phyloP scores from a whole-genome alignment of 2,888 invertebrate species.

The Platycheirus rosarum region DNA sequence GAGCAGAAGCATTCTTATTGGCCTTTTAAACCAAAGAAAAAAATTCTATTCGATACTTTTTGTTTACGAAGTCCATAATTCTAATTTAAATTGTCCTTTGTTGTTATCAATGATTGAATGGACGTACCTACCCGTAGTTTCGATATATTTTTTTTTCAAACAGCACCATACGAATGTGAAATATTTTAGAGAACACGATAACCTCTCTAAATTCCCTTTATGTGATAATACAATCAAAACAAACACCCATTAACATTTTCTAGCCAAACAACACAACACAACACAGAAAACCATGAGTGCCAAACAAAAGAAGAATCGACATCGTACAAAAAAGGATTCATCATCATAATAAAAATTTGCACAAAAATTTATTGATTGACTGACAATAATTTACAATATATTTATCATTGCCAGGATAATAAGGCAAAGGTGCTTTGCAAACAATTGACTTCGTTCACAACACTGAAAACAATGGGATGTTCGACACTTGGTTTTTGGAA shows the following conservation, averaged over 20 bases:
- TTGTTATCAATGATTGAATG: too few species aligned
- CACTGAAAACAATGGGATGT: conserved; percentile 43
- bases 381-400: conserved; percentile 61
- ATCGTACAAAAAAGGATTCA: conserved; percentile 59
- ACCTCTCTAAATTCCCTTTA: conserved; percentile 23
- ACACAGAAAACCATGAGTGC: conserved; percentile 8
- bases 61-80: too few species aligned
- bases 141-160: too few species aligned
- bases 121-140: too few species aligned
- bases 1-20: too few species aligned
- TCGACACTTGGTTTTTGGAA: conserved; percentile 30
- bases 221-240: conserved; percentile 70
- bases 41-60: too few species aligned
- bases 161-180: too few species aligned
- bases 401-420: conserved; percentile 67
- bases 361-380: conserved; percentile 68
- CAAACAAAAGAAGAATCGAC: conserved; percentile 20
- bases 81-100: too few species aligned
- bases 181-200: too few species aligned
- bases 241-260: conserved; percentile 64
- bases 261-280: conserved; percentile 37
- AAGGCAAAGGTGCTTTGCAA: conserved; percentile 42
- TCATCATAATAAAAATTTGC: conserved; percentile 65
- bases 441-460: conserved; percentile 58
- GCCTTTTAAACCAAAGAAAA: too few species aligned